phyloP scores from a whole-genome alignment of 2,797 vertebrate genomes.

The Lacerta agilis region DNA sequence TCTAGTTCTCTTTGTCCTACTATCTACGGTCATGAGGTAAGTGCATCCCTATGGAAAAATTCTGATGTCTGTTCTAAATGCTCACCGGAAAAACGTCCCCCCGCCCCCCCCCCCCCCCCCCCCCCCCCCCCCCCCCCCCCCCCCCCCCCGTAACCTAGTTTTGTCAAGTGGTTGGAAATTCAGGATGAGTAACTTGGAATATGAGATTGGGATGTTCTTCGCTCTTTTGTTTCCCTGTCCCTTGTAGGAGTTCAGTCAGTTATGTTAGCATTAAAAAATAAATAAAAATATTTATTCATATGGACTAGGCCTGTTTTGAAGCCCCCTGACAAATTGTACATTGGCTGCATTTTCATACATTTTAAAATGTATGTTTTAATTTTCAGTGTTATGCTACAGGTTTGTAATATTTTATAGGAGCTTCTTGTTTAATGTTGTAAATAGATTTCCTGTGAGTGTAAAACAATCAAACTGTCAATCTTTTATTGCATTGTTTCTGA shows the following conservation, averaged over 20 bases:
- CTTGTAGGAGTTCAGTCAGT: background rate
- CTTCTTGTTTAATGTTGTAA: background rate
- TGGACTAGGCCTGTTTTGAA: background rate
- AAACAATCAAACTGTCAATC: background rate
- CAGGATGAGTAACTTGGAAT: background rate
- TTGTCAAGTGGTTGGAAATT: background rate
- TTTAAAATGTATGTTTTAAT: background rate
- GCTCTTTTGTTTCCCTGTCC: background rate
- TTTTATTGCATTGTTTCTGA: background rate
- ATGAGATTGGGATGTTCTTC: background rate
- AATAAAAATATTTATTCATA: background rate
- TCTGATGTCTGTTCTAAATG: background rate
- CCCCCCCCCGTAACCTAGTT: too few species aligned
- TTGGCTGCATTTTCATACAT: background rate
- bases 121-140: too few species aligned
- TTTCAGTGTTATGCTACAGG: background rate
- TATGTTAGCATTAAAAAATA: background rate
- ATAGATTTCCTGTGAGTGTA: background rate
- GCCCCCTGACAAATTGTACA: background rate
- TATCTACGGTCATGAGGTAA: constrained; percentile 97
- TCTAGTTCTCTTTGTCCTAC: constrained; percentile 96
- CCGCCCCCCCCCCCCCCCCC: too few species aligned
- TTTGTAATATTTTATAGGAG: background rate
- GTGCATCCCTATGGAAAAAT: constrained; percentile 50
- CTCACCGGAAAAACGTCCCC: background rate